Evolutionary conservation across 2,797 vertebrate species (phyloP), one percentile per base, ranked within the genome.

Genomic region (Hydrophis major): DNA sequence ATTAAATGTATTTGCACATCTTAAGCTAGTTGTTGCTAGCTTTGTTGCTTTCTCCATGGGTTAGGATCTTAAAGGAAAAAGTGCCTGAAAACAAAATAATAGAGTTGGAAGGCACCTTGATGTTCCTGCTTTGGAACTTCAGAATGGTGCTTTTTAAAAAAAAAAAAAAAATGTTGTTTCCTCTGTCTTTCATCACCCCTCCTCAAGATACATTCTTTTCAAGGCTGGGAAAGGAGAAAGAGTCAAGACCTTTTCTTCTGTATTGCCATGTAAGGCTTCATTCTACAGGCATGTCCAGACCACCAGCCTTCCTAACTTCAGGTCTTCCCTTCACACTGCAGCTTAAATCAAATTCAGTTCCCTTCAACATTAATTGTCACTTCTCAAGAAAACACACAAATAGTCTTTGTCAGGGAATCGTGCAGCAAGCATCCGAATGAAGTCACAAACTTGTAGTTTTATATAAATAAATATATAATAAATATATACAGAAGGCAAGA

Each of bases 21-120:
- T 93, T 87, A 57, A 69, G 61, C 78, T 86, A 50, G 47, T 32
- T 5, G 69, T 61, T 7, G 8, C 27, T 20, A 59, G 5, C n/a
- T 66, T 2, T 14, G 12, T 13, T 56, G 69, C 59, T 91, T 89
- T 20, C 50, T 22, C 89, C 42, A n/a, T 57, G 28, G 56, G 47
- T 66, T 57, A 57, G 59, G 87, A 28, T 22, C 25, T 91, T 93
- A 91, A 93, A 93, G 69, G 57, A 42, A 55, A 55, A 83, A 25
- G 1, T 2, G 50, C 6, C 13, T n/a, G 63, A n/a, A 2, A 4
- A 18, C 37, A 78, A 6, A 59, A 57, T 59, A n/a, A 11, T 6
- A 20, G 6, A 37, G 66, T 74, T 74, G n/a, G n/a, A 37, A 74
- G 14, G 66, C 14, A 18, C 14, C n/a, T 27, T 87, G 37, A 42